Percentiles rank a stretch among this genome's conserved stretches.
These are phyloP conservation scores for Rhinatrema bivittatum DNA, from an alignment of 2,797 vertebrate species.

Conservation along the genomic window DNA sequence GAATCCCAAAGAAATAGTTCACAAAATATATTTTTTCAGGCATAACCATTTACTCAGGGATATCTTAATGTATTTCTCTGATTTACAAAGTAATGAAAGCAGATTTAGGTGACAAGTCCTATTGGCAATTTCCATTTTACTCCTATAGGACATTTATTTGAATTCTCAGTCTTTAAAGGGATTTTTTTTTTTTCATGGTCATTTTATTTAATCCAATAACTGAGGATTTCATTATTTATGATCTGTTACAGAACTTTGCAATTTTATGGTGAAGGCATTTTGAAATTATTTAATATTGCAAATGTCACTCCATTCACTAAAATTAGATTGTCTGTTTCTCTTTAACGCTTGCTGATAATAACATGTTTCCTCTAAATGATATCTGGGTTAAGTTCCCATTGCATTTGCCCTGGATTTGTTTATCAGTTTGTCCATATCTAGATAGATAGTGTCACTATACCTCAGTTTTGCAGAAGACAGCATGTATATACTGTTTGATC, in stretches of 20 bases:
- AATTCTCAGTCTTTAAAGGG: background rate
- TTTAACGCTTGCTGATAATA: slow-evolving; percentile 1
- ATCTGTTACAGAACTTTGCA: slow-evolving; percentile 11
- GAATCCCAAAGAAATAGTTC: slow-evolving; percentile 1
- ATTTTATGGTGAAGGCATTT: slow-evolving; percentile 1
- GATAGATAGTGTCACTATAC: too few species aligned
- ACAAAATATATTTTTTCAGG: background rate
- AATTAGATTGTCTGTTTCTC: background rate
- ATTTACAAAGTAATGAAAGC: background rate
- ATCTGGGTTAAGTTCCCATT: too few species aligned
- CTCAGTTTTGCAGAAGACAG: too few species aligned
- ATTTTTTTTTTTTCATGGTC: slow-evolving; percentile 2
- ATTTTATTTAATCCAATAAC: slow-evolving; percentile 2
- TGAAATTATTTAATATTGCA: slow-evolving; percentile 8
- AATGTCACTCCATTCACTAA: slow-evolving; percentile 10
- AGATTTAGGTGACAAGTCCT: background rate
- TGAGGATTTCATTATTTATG: background rate
- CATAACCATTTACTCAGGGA: background rate
- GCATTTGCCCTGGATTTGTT: too few species aligned
- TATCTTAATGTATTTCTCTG: background rate
- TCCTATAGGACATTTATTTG: background rate
- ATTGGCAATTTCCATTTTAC: background rate
- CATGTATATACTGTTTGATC: too few species aligned
- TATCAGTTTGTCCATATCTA: too few species aligned
- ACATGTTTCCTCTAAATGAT: background rate